These are phyloP conservation scores for Lottia gigantea DNA, from an alignment of 2,888 invertebrate genomes.

Conservation along the genomic window DNA sequence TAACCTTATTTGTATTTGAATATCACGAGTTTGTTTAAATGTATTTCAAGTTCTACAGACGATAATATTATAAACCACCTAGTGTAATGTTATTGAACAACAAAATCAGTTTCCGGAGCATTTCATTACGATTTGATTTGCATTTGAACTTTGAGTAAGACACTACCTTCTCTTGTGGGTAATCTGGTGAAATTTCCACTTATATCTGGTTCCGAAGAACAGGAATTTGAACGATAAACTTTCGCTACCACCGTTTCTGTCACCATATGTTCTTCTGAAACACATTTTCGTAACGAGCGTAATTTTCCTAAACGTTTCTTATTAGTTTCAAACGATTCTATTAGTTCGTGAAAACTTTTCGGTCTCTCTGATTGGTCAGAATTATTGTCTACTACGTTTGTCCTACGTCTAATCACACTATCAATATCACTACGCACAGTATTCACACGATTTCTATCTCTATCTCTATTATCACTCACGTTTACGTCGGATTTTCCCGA, in stretches of 20 bases:
- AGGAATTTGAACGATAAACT: constrained; percentile 42
- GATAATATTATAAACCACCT: too few species aligned
- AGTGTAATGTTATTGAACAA: too few species aligned
- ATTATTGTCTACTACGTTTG: not conserved
- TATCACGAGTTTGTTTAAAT: too few species aligned
- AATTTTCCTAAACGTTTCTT: constrained; percentile 35
- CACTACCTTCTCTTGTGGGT: constrained; percentile 18
- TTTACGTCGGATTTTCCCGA: not conserved
- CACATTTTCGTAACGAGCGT: constrained; percentile 46
- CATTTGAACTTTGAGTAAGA: constrained; percentile 21
- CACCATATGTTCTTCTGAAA: constrained; percentile 47
- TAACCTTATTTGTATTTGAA: too few species aligned
- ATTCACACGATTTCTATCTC: constrained; percentile 6
- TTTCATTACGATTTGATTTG: constrained; percentile 21
- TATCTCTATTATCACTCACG: constrained; percentile 13
- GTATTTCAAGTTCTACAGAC: too few species aligned
- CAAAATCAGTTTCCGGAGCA: not conserved
- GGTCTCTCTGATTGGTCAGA: constrained; percentile 43
- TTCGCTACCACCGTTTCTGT: constrained; percentile 42
- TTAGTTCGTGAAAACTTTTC: constrained; percentile 57
- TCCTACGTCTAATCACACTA: constrained; percentile 1
- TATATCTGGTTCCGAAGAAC: constrained; percentile 36
- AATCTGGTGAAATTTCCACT: constrained; percentile 3
- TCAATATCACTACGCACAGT: not conserved
- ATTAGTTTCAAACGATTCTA: constrained; percentile 51